Evolutionary conservation across 2,888 invertebrate genomes (phyloP).

Genomic region (Pyrgus malvae): DNA sequence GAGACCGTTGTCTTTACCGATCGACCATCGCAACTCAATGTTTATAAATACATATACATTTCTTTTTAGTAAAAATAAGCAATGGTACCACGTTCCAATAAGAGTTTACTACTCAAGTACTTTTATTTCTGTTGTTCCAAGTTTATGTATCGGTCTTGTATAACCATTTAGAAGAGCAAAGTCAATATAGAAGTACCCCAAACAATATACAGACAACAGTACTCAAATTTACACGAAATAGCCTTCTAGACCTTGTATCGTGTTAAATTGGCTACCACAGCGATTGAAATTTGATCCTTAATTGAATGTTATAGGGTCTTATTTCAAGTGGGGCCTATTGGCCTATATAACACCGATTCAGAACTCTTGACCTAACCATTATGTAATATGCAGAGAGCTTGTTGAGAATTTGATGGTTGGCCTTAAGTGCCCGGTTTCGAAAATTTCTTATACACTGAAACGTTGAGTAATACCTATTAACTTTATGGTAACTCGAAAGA

Average conservation of each 20-base stretch:
- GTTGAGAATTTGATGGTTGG: constrained; percentile 18
- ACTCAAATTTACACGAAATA: constrained; percentile 23
- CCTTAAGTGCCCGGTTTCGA: constrained; percentile 13
- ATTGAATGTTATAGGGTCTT: neutral
- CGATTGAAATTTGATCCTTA: neutral
- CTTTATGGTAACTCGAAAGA: too few species aligned
- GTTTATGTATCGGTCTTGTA: neutral
- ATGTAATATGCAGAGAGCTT: constrained; percentile 23
- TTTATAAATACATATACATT: too few species aligned
- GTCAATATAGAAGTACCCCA: constrained; percentile 2
- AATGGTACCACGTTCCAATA: too few species aligned
- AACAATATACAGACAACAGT: constrained; percentile 3
- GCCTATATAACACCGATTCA: constrained; percentile 16
- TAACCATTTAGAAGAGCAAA: neutral
- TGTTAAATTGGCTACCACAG: constrained; percentile 1
- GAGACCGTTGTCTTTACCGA: too few species aligned
- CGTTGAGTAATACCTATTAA: too few species aligned
- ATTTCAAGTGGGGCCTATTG: neutral
- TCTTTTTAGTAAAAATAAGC: too few species aligned
- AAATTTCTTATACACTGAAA: too few species aligned
- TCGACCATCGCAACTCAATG: too few species aligned
- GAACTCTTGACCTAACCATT: constrained; percentile 25
- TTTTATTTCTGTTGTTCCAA: too few species aligned
- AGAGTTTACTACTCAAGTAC: too few species aligned
- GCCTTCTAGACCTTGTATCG: constrained; percentile 22